Percentiles rank a stretch among this genome's conserved stretches.
These are phyloP conservation scores for Chaetorhynchus papuensis DNA, from an alignment of 2,113 vertebrate genomes.

Conservation along the genomic window DNA sequence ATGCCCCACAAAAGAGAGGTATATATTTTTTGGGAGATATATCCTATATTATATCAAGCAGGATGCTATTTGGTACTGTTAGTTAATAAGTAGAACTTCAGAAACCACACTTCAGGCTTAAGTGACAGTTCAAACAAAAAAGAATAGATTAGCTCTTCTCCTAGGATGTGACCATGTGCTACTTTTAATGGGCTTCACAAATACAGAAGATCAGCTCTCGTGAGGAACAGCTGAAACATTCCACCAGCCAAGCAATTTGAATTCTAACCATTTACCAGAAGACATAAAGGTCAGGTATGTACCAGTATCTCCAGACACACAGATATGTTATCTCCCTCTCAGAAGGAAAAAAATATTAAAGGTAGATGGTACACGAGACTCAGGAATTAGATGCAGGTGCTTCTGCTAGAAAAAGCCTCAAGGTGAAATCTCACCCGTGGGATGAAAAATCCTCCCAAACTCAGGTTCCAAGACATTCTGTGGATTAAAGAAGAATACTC, in stretches of 20 bases:
- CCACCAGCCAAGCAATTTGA: neutral
- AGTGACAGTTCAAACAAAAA: neutral
- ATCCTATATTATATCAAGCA: neutral
- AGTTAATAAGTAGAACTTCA: neutral
- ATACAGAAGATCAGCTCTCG: neutral
- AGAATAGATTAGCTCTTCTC: neutral
- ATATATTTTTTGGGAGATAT: neutral
- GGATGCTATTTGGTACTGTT: neutral
- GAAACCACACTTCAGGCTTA: neutral
- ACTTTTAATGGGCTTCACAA: neutral
- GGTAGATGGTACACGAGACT: neutral
- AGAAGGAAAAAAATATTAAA: slow-evolving; percentile 2
- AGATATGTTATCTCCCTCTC: neutral
- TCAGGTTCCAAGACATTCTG: neutral
- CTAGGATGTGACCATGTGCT: neutral
- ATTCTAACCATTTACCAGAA: slow-evolving; percentile 2
- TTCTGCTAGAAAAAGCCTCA: neutral
- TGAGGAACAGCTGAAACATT: neutral
- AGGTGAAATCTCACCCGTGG: neutral
- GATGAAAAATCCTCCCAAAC: neutral
- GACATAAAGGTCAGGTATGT: slow-evolving; percentile 36
- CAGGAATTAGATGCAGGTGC: neutral
- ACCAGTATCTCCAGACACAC: neutral
- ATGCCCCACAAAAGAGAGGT: neutral
- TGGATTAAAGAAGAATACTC: neutral